Conservation (phyloP, 2,888 invertebrate species). For the Trilocha varians region DNA sequence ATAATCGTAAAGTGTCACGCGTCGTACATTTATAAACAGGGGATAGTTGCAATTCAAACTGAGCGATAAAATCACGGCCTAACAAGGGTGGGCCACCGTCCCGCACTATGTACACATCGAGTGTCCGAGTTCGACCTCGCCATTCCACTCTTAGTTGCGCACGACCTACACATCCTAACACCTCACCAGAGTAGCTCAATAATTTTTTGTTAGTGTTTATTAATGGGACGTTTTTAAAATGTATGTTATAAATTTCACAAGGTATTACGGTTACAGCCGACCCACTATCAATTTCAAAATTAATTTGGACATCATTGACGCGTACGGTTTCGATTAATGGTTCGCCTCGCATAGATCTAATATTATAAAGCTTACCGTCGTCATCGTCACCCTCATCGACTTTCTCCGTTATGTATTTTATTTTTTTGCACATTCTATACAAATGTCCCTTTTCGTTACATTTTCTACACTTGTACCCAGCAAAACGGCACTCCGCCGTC, state of each 20-base stretch:
- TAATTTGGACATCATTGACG: slow-evolving; percentile 1
- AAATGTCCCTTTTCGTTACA: slow-evolving; percentile 3
- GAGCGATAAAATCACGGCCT: slow-evolving; percentile 5
- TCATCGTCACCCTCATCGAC: neutral
- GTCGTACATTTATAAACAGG: neutral
- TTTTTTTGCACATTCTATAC: slow-evolving; percentile 4
- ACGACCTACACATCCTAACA: neutral
- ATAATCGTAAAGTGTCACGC: neutral
- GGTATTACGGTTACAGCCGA: slow-evolving; percentile 7
- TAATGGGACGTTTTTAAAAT: slow-evolving; percentile 1
- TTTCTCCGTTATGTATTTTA: slow-evolving; percentile 1
- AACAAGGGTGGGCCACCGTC: slow-evolving; percentile 7
- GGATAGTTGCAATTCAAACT: slow-evolving; percentile 1
- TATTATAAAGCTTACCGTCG: slow-evolving; percentile 5
- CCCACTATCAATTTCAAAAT: slow-evolving; percentile 9
- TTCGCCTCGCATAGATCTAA: slow-evolving; percentile 1
- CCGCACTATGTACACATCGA: slow-evolving; percentile 2
- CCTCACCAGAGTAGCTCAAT: neutral
- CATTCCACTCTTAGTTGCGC: neutral
- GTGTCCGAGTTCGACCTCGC: neutral
- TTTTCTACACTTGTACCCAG: slow-evolving; percentile 6
- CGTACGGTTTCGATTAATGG: slow-evolving; percentile 2
- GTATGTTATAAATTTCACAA: neutral
- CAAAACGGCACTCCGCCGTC: slow-evolving; percentile 14
- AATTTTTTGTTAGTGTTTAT: neutral